Base-by-base conservation (phyloP, 2,888 invertebrate species). In the Xanthorhoe spadicearia region DNA sequence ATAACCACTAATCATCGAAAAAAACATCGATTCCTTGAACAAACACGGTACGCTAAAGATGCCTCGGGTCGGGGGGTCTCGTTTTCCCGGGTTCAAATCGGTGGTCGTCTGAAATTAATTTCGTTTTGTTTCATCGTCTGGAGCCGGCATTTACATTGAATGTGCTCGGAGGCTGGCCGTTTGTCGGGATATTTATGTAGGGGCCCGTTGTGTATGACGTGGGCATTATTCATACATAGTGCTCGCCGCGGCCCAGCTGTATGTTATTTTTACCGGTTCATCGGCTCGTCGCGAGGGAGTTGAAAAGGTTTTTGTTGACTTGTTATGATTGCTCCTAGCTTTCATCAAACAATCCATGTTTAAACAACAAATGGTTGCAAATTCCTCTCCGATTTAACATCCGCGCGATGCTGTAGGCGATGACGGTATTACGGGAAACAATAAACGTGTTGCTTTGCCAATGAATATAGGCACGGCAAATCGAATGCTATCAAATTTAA, bases 91-190 rank as follows among this genome's bases (percentile, higher is more conserved):
- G 77, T 78, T 74, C 68, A 90, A 89, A 89, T 89, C 90, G 86
- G 89, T 85, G 85, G 85, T 85, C 84, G 87, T 90, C 86, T 85
- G 86, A 93, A 92, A 92, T 92, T 92, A 92, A 93, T 92, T 92
- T 93, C 73, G 88, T 92, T 92, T 92, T 92, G 92, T 92, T 92
- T 92, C 86, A 86, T 82, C 89, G 91, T 92, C 90, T 91, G 90
- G 86, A 85, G 87, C 83, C 86, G 83, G 86, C 89, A 93, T 93
- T 93, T 91, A 92, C 92, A 93, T 93, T 93, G 90, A 93, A 92
- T 92, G 90, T 88, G 87, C 85, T 87, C 84, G 89, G 89, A 88
- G 90, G 90, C 90, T 87, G 88, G 86, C 83, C 83, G 87, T 83
- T 89, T 84, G 83, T 85, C 79, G 82, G 79, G 89, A 91, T 92